Percentiles rank a stretch among this genome's conserved stretches.
These are phyloP conservation scores for Myotis vivesi DNA, from an alignment of 2,797 vertebrate genomes.

Conservation along the genomic window DNA sequence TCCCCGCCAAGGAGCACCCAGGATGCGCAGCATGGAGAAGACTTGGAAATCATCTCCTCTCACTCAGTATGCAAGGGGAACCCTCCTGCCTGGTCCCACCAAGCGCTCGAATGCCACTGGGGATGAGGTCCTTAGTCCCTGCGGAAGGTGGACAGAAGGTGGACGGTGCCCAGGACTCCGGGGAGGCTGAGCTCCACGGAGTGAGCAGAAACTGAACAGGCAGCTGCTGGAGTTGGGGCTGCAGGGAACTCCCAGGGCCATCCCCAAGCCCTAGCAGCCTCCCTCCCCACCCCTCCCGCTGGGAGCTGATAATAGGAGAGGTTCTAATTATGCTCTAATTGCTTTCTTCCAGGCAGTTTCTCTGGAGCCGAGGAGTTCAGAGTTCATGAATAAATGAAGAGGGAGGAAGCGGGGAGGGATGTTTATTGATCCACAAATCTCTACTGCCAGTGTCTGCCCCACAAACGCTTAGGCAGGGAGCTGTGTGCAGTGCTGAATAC, in stretches of 20 bases:
- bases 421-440: conserved; percentile 68
- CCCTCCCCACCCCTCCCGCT: not conserved
- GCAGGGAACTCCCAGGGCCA: conserved; percentile 52
- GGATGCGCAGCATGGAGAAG: not conserved
- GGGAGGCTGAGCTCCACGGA: not conserved
- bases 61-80: not conserved
- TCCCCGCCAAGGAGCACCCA: not conserved
- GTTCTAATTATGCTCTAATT: conserved; percentile 77
- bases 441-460: not conserved
- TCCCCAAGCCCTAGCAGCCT: not conserved
- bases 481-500: not conserved
- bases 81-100: not conserved
- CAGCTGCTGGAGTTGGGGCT: not conserved
- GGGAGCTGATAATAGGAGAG: conserved; percentile 60
- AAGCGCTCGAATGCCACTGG: not conserved
- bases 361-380: conserved; percentile 71
- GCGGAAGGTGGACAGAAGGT: not conserved
- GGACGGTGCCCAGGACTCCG: not conserved
- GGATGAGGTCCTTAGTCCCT: not conserved
- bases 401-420: conserved; percentile 4
- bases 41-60: not conserved
- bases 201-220: conserved; percentile 7
- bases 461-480: conserved; percentile 14
- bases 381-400: conserved; percentile 63
- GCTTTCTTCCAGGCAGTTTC: conserved; percentile 74